Base-by-base conservation (phyloP, 1,140 invertebrate genomes). In the Diorhabda carinulata region DNA sequence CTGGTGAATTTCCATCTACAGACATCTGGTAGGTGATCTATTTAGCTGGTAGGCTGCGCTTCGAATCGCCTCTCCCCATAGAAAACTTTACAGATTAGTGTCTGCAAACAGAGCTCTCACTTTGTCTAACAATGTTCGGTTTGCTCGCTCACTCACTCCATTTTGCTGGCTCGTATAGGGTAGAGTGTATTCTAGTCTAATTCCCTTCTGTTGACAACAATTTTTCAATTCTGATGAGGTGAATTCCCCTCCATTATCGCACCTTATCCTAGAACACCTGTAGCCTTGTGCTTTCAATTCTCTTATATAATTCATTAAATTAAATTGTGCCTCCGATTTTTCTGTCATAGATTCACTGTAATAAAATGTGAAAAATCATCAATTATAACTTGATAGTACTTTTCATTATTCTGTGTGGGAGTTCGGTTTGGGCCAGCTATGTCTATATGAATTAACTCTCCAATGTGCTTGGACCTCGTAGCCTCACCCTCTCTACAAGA, bases 151-250 rank as follows among this genome's bases (percentile, higher is more conserved):
- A 7, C 69, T 44, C 3, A 70, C 65, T 9, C 71, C 68, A 68
- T 71, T 74, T 70, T 71, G 61, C 64, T 81, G 71, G 58, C 82
- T 78, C 25, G 73, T 80, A 77, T 81, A 77, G 10, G 74, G 69
- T 3, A 75, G 57, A 3, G 74, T 77, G 63, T 71, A 44, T n/a
- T 63, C 42, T 8, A 62, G 6, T 43, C 25, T 45, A 5, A 63
- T 63, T 7, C 61, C 61, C 44, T 63, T 63, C n/a, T 10, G 4
- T 43, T 10, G 3, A 45, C 44, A 47, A 44, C 5, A 63, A 9
- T 63, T 43, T 43, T 44, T 9, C 3, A 62, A 43, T 64, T 66
- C 68, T n/a, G 58, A 10, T 40, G 3, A 7, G 10, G 58, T 59
- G 10, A n/a, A 59, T 10, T 41, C 58, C 41, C 58, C 25, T 59